Percentiles rank a stretch among this genome's conserved stretches.
Conservation (phyloP, 2,888 invertebrate species). For the Brachypterus glaber region DNA sequence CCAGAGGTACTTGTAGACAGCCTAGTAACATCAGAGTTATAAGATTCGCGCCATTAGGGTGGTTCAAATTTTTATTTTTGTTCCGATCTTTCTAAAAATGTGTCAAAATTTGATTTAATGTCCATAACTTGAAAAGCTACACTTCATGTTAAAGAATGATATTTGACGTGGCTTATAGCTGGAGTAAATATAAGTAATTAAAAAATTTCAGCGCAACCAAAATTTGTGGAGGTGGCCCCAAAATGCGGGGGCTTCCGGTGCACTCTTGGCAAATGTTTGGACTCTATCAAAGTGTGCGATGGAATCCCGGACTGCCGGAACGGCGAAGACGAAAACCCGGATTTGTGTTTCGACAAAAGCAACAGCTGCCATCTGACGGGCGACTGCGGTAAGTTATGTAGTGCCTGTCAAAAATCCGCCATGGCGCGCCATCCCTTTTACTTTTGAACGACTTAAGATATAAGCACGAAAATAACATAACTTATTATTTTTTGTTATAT, state of each 20-base stretch:
- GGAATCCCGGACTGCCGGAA: slow-evolving; percentile 60
- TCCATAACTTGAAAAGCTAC: too few species aligned
- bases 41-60: too few species aligned
- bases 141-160: too few species aligned
- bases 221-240: slow-evolving; percentile 17
- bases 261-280: slow-evolving; percentile 57
- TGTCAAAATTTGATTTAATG: too few species aligned
- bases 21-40: too few species aligned
- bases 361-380: slow-evolving; percentile 28
- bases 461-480: too few species aligned
- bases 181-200: slow-evolving; percentile 3
- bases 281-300: slow-evolving; percentile 52
- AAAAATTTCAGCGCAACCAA: background rate
- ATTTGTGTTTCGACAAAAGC: slow-evolving; percentile 38
- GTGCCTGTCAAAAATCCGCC: background rate
- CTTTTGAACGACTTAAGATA: too few species aligned
- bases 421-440: background rate
- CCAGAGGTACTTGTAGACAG: too few species aligned
- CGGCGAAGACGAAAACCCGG: slow-evolving; percentile 54
- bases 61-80: too few species aligned
- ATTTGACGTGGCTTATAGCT: too few species aligned
- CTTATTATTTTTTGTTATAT: too few species aligned
- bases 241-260: slow-evolving; percentile 57
- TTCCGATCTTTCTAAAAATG: too few species aligned
- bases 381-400: slow-evolving; percentile 30